Base-by-base conservation (phyloP, 2,888 invertebrate genomes). In the Ectemnius continuus region DNA sequence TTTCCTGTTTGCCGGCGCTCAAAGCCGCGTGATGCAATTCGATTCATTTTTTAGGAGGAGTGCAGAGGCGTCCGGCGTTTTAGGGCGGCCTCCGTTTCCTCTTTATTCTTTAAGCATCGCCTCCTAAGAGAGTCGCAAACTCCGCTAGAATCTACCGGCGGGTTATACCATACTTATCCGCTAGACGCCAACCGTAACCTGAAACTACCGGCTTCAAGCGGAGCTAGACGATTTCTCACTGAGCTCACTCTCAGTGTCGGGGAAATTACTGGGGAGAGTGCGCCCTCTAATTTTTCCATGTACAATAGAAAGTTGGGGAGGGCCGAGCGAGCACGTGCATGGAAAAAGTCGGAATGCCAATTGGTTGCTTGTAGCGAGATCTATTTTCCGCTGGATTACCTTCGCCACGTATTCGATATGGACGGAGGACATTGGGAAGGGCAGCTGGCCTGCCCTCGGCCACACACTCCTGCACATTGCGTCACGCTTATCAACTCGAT, bases 401-500 rank as follows among this genome's bases (percentile, higher is more conserved):
- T 70, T 70, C 70, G 23, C 45, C 69, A 58, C 60, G n/a, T 20
- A 70, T 70, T 56, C 62, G 72, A 70, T 48, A 65, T 70, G 75
- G 59, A 56, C 13, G 62, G 45, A 62, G 57, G 68, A 56, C 67
- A 57, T 60, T 74, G 70, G 73, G 72, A 64, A 72, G 79, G 76
- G 70, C 76, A 75, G 74, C 78, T 60, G 71, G 70, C 63, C 16
- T 63, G 59, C 67, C 59, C 75, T 64, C 62, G 68, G 58, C 57
- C 70, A 68, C 61, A 62, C 64, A 67, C 1, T 73, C 20, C 64
- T 62, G 69, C 76, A 78, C 80, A 79, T 76, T 64, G 68, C 70
- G 79, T 79, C 73, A 81, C 77, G 80, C 70, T 70, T 73, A 73
- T 79, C 79, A 76, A 75, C 76, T 76, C 77, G 79, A 85, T 84